phyloP scores from a whole-genome alignment of 2,113 vertebrate species.

The Xiphophorus couchianus region DNA sequence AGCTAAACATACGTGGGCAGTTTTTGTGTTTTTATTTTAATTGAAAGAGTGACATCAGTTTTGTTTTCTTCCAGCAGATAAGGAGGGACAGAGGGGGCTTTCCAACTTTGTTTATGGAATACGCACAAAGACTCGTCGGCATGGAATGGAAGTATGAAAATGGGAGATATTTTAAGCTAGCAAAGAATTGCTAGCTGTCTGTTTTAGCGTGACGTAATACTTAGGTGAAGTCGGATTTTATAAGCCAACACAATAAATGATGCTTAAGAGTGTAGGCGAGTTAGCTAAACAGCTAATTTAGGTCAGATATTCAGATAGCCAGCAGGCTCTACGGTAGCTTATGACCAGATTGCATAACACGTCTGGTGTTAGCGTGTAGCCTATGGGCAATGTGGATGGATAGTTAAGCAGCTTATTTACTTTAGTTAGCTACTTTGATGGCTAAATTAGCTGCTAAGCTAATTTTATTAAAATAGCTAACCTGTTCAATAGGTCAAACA shows the following conservation, averaged over 20 bases:
- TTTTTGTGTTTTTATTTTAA: conserved; percentile 15
- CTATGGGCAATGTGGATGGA: neutral
- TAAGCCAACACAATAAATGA: neutral
- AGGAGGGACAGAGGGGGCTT: conserved; percentile 23
- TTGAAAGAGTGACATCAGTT: conserved; percentile 29
- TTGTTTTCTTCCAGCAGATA: conserved; percentile 27
- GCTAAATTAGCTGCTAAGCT: neutral
- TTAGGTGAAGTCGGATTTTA: neutral
- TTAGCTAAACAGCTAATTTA: neutral
- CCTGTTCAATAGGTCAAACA: neutral
- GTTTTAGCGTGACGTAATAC: neutral
- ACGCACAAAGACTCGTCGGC: conserved; percentile 24
- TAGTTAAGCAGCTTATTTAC: neutral
- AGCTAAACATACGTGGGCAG: conserved; percentile 1
- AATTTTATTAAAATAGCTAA: neutral
- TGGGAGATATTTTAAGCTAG: conserved; percentile 1
- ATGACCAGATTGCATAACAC: no score
- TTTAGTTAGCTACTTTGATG: neutral
- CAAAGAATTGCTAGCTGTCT: neutral
- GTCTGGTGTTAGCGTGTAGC: no score
- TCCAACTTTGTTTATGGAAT: conserved; percentile 24
- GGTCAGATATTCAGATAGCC: neutral
- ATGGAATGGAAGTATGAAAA: conserved; percentile 34
- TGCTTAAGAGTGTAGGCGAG: neutral
- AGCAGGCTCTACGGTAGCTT: no score